Evolutionary conservation across 2,113 vertebrate genomes (phyloP).

Genomic region (Globicephala melas): DNA sequence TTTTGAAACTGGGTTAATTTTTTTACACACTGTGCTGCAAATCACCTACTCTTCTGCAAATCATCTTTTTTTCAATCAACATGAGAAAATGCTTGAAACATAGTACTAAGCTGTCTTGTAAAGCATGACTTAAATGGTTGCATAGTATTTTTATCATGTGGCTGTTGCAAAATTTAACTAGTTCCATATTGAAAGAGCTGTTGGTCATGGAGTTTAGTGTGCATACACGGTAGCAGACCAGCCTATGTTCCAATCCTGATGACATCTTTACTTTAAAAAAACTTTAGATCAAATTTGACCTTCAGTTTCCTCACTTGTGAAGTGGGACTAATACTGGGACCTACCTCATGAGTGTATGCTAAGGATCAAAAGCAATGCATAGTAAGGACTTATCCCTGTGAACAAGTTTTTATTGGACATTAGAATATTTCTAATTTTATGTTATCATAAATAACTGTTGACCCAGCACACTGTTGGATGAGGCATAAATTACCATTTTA

Average conservation of each 20-base stretch:
- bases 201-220: neutral
- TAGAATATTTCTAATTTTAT: neutral
- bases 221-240: accelerated
- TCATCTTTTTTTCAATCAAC: neutral
- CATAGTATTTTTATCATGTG: neutral
- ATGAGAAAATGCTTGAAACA: neutral
- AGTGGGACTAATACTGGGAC: neutral
- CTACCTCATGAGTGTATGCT: neutral
- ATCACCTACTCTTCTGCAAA: slow-evolving; percentile 6
- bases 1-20: slow-evolving; percentile 12
- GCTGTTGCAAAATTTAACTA: neutral
- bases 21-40: neutral
- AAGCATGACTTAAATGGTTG: neutral
- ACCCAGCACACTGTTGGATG: neutral
- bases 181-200: neutral
- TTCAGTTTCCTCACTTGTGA: neutral
- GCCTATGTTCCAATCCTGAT: neutral
- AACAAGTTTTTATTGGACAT: neutral
- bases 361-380: neutral
- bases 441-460: neutral
- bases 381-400: neutral
- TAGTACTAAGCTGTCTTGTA: neutral
- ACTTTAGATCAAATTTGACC: neutral
- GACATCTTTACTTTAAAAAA: neutral
- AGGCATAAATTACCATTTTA: neutral